Conservation (phyloP, 2,113 vertebrate species). For the Phoenicopterus ruber region DNA sequence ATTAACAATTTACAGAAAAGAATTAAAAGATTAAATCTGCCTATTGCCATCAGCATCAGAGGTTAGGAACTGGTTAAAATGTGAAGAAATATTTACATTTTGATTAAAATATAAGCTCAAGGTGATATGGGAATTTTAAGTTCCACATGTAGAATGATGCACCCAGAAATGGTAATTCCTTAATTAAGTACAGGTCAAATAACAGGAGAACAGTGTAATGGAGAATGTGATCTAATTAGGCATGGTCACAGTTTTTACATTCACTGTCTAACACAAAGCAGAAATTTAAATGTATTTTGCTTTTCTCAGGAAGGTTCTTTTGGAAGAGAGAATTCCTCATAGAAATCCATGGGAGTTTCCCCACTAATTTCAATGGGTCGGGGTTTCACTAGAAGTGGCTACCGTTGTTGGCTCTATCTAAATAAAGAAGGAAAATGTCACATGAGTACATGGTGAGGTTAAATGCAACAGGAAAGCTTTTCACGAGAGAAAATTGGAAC, state of each 20-base stretch:
- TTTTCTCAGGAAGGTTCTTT: background rate
- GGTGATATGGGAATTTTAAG: background rate
- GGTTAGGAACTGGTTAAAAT: background rate
- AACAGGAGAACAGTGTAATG: background rate
- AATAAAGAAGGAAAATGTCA: background rate
- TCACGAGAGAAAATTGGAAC: background rate
- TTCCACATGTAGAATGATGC: background rate
- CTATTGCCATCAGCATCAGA: background rate
- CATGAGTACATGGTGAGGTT: background rate
- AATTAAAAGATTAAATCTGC: background rate
- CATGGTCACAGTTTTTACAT: background rate
- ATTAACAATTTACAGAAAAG: background rate
- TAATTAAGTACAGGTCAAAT: background rate
- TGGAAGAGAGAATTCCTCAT: background rate
- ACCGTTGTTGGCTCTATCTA: background rate
- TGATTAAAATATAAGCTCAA: background rate
- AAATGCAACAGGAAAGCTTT: background rate
- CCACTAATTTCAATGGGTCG: background rate
- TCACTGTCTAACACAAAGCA: background rate
- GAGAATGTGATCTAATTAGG: background rate
- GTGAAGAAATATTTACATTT: background rate
- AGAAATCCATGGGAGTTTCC: background rate
- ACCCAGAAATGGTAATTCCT: background rate
- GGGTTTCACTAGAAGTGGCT: background rate
- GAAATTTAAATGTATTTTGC: background rate